A percentile compares a stretch with the other conserved stretches of the same genome.
phyloP scores from a whole-genome alignment of 2,113 vertebrate genomes.

The Zosterops borbonicus region DNA sequence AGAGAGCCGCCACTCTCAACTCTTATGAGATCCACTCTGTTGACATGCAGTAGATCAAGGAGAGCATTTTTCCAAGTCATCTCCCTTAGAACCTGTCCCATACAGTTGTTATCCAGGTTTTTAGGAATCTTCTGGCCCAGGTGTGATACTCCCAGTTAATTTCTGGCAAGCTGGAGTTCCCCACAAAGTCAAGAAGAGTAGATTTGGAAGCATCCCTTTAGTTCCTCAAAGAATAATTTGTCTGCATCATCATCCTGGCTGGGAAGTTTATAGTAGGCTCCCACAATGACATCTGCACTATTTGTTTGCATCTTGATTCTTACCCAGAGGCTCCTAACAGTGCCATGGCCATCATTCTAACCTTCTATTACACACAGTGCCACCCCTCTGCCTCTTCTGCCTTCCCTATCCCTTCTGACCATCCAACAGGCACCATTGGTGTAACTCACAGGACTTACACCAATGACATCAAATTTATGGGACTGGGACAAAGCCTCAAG shows the following conservation, averaged over 20 bases:
- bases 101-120: background rate
- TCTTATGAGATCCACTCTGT: background rate
- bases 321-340: background rate
- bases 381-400: background rate
- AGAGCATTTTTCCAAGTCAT: background rate
- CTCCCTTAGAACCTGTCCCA: background rate
- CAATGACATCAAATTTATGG: background rate
- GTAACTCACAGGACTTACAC: background rate
- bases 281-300: background rate
- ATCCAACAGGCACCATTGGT: background rate
- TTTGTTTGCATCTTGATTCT: background rate
- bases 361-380: background rate
- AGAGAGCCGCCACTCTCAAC: rapidly evolving
- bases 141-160: background rate
- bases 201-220: background rate
- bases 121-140: background rate
- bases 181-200: background rate
- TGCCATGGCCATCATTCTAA: background rate
- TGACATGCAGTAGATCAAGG: background rate
- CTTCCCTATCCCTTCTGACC: background rate
- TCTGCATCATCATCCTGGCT: background rate
- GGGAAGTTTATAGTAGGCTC: background rate
- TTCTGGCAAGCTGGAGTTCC: background rate
- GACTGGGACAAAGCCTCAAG: background rate
- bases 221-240: background rate